Conservation (phyloP, 2,888 invertebrate species). For the Ophioninae sp. region DNA sequence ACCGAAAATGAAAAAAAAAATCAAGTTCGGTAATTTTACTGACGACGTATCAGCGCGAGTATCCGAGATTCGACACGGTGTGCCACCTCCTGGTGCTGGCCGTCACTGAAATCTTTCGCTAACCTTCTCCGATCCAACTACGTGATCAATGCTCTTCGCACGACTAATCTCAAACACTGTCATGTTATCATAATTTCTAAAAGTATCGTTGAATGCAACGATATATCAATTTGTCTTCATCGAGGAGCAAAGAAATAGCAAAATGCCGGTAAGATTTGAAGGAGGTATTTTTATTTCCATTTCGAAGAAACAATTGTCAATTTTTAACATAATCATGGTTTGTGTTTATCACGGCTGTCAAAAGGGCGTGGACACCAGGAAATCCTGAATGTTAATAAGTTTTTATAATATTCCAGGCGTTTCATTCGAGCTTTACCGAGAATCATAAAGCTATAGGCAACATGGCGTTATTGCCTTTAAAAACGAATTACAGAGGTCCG, state of each 20-base stretch:
- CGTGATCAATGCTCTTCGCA: neutral
- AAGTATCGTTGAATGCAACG: constrained; percentile 16
- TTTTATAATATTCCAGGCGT: constrained; percentile 86
- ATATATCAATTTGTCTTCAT: neutral
- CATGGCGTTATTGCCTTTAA: constrained; percentile 94
- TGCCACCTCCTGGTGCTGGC: no score
- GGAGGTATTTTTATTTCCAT: neutral
- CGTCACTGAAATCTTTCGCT: no score
- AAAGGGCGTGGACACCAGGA: constrained; percentile 55
- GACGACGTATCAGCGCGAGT: no score
- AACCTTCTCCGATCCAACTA: neutral
- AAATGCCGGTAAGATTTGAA: constrained; percentile 54
- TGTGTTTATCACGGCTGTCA: constrained; percentile 23
- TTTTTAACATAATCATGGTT: neutral
- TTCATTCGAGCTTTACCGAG: constrained; percentile 94
- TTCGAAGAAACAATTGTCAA: neutral
- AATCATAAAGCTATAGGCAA: constrained; percentile 91
- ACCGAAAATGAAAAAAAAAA: no score
- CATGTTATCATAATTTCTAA: neutral
- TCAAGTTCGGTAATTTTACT: no score
- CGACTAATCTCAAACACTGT: neutral
- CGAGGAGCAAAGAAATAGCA: neutral
- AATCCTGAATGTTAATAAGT: neutral
- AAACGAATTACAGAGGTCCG: constrained; percentile 95
- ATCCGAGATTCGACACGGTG: no score